These are phyloP conservation scores for Pelodytes ibericus DNA, from an alignment of 2,797 vertebrate species.

Conservation along the genomic window DNA sequence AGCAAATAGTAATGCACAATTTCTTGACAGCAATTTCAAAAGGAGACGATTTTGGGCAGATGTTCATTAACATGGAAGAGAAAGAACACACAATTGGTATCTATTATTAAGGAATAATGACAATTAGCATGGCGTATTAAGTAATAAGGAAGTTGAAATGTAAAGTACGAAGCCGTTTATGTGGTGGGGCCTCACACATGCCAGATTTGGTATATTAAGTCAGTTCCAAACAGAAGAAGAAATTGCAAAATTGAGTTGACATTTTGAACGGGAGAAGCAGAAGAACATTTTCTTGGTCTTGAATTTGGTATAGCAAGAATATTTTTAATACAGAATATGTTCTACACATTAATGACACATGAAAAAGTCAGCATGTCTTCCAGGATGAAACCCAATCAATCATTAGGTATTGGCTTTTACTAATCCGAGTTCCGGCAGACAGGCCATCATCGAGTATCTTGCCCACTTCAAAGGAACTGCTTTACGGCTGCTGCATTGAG, in stretches of 20 bases:
- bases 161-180: constrained; percentile 29
- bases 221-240: constrained; percentile 22
- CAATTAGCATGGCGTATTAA: constrained; percentile 50
- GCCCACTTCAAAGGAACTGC: background rate
- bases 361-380: background rate
- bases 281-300: constrained; percentile 13
- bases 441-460: background rate
- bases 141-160: constrained; percentile 33
- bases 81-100: constrained; percentile 47
- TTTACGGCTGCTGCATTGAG: background rate
- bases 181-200: constrained; percentile 13
- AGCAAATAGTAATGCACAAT: constrained; percentile 41
- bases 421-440: constrained; percentile 59
- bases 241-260: constrained; percentile 26
- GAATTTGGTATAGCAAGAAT: background rate
- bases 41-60: constrained; percentile 39
- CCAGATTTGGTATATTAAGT: background rate
- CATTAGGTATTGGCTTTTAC: constrained; percentile 60
- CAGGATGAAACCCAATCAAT: constrained; percentile 9
- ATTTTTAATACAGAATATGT: background rate
- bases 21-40: constrained; percentile 40
- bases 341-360: background rate
- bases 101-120: constrained; percentile 54
- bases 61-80: constrained; percentile 54
- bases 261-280: constrained; percentile 14